These are phyloP conservation scores for Stenchaetothrips biformis DNA, from an alignment of 2,888 invertebrate genomes.

Conservation along the genomic window DNA sequence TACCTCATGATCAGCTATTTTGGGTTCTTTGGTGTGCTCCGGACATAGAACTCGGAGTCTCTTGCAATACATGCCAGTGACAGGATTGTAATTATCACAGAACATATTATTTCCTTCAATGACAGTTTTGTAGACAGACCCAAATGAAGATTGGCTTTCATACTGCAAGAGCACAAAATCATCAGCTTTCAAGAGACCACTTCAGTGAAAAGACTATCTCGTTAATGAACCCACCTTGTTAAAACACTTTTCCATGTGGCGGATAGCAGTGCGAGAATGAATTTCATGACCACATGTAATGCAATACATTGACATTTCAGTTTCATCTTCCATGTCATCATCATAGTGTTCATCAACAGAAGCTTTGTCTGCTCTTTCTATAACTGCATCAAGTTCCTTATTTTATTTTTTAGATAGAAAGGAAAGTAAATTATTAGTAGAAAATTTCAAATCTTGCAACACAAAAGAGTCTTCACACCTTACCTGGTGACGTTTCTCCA, in stretches of 20 bases:
- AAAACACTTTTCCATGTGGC: slow-evolving; percentile 98
- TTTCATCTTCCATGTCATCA: slow-evolving; percentile 60
- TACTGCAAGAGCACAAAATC: slow-evolving; percentile 52
- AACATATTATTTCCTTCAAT: slow-evolving; percentile 96
- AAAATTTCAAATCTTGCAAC: not conserved
- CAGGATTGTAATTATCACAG: slow-evolving; percentile 90
- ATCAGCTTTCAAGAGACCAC: slow-evolving; percentile 25
- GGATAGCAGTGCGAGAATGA: slow-evolving; percentile 82
- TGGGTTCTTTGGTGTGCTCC: slow-evolving; percentile 92
- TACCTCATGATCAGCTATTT: slow-evolving; percentile 71
- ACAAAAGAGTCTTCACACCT: too few species aligned
- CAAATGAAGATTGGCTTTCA: slow-evolving; percentile 95
- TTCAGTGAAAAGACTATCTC: not conserved
- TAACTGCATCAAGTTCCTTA: slow-evolving; percentile 68
- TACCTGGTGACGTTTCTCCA: slow-evolving; percentile 66
- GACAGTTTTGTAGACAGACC: slow-evolving; percentile 87
- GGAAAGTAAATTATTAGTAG: not conserved
- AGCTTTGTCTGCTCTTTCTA: slow-evolving; percentile 71
- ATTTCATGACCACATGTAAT: slow-evolving; percentile 97
- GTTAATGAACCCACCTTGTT: slow-evolving; percentile 59
- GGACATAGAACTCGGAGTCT: slow-evolving; percentile 91
- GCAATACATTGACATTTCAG: slow-evolving; percentile 80
- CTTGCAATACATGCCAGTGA: slow-evolving; percentile 90
- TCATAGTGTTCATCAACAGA: slow-evolving; percentile 58
- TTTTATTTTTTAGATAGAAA: not conserved